These are phyloP conservation scores for Heterodera filipjevi DNA, from an alignment of 2,888 invertebrate genomes.

Conservation along the genomic window DNA sequence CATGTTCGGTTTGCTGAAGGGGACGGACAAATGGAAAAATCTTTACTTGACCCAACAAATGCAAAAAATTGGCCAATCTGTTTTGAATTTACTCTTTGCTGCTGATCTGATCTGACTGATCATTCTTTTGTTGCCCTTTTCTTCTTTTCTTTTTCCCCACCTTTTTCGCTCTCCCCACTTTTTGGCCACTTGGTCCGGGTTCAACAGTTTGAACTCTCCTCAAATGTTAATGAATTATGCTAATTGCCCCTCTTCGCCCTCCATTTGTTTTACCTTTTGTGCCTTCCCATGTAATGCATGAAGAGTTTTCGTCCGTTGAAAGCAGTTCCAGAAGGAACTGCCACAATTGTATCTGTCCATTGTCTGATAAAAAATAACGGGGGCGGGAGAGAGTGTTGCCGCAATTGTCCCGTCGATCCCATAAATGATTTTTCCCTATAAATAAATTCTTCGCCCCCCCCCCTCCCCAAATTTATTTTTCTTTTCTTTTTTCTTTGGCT, in stretches of 20 bases:
- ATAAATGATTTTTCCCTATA: too few species aligned
- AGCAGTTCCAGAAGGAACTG: conserved; percentile 95
- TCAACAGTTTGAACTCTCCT: conserved; percentile 88
- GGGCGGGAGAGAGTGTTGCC: background rate
- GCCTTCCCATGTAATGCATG: conserved; percentile 94
- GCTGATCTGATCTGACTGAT: background rate
- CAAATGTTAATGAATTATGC: background rate
- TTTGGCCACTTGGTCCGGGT: conserved; percentile 81
- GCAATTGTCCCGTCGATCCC: too few species aligned
- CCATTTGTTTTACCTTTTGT: conserved; percentile 69
- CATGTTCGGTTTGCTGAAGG: conserved; percentile 84
- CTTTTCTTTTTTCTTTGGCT: background rate
- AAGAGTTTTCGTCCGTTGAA: conserved; percentile 81
- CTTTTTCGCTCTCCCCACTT: conserved; percentile 88
- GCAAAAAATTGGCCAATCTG: too few species aligned
- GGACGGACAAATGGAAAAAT: background rate
- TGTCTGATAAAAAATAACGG: conserved; percentile 50
- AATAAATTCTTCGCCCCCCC: background rate
- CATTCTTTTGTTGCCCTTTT: conserved; percentile 78
- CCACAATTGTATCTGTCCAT: conserved; percentile 96
- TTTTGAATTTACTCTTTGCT: background rate
- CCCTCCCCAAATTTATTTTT: background rate
- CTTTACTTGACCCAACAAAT: too few species aligned
- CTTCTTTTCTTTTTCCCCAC: conserved; percentile 16
- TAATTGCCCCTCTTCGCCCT: background rate